Percentiles rank a stretch among this genome's conserved stretches.
Evolutionary conservation across 1,140 invertebrate genomes (phyloP).

Genomic region (Temnothorax nylanderi): DNA sequence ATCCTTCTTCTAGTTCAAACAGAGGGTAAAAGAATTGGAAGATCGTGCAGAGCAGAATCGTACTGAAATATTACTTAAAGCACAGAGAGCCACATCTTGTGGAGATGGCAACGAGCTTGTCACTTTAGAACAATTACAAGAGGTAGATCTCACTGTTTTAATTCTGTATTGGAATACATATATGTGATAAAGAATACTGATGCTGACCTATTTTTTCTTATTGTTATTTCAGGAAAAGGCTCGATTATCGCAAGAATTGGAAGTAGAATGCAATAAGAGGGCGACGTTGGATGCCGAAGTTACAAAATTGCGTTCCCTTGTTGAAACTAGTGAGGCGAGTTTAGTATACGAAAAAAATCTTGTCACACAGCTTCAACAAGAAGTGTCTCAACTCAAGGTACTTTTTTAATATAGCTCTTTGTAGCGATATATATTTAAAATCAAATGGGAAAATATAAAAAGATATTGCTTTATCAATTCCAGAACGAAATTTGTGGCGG

Average conservation of each 20-base stretch:
- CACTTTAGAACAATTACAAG: constrained; percentile 75
- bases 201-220: neutral
- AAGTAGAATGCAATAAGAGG: constrained; percentile 74
- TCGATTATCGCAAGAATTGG: constrained; percentile 72
- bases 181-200: neutral
- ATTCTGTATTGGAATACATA: neutral
- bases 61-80: constrained; percentile 66
- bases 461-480: constrained; percentile 41
- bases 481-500: constrained; percentile 75
- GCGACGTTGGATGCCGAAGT: constrained; percentile 74
- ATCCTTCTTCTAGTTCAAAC: constrained; percentile 70
- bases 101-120: constrained; percentile 61
- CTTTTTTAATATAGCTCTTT: constrained; percentile 4
- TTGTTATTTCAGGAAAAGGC: constrained; percentile 75
- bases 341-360: constrained; percentile 74
- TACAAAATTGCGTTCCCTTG: constrained; percentile 71
- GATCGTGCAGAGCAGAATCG: constrained; percentile 63
- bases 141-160: constrained; percentile 65
- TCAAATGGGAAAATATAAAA: neutral
- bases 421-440: neutral
- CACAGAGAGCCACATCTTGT: constrained; percentile 47
- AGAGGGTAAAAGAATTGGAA: constrained; percentile 76
- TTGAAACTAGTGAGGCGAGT: constrained; percentile 70
- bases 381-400: constrained; percentile 80
- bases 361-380: constrained; percentile 75